Base-by-base conservation (phyloP, 1,140 invertebrate genomes). In the Cherax quadricarinatus region DNA sequence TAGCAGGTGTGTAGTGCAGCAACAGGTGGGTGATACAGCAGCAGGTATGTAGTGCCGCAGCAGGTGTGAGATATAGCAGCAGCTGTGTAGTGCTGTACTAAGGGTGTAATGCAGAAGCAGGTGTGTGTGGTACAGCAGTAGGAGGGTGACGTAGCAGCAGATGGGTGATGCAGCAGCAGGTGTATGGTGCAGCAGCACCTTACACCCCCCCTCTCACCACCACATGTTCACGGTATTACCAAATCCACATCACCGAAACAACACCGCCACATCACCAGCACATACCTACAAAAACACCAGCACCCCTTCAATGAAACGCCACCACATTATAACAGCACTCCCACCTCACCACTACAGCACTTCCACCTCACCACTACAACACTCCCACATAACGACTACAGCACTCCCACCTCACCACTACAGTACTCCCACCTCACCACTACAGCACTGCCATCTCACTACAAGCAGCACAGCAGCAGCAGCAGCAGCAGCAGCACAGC, bases 251-350 rank as follows among this genome's bases (percentile, higher is more conserved):
- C 70, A 49, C 30, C 57, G 41, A 49, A 12, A 51, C 30, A 12
- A 14, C 51, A 49, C 80, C 60, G 4, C 41, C 62, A 49, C 49
- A 53, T 18, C 57, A 41, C 57, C 30, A n/a, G 21, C 57, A 85
- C 83, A 84, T n/a, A 66, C 21, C 16, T 9, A 87, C 49, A 78
- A 24, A 51, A 10, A 30, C 51, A 81, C 75, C 57, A 49, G 79
- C 75, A 81, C 75, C 60, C 51, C 60, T 51, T 66, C 75, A 80
- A n/a, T 80, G 49, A 80, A 49, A 80, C 75, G 66, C 49, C 62
- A 70, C 62, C 14, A 70, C 62, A n/a, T n/a, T n/a, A n/a, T n/a
- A 1, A 70, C 30, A 41, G 30, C 2, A 41, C 30, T 41, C 0
- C 62, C 14, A 70, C 4, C 6, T 7, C 62, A 21, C 62, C 62